A percentile compares a stretch with the other conserved stretches of the same genome.
Evolutionary conservation across 2,113 vertebrate genomes (phyloP).

Genomic region (Salminus brasiliensis): DNA sequence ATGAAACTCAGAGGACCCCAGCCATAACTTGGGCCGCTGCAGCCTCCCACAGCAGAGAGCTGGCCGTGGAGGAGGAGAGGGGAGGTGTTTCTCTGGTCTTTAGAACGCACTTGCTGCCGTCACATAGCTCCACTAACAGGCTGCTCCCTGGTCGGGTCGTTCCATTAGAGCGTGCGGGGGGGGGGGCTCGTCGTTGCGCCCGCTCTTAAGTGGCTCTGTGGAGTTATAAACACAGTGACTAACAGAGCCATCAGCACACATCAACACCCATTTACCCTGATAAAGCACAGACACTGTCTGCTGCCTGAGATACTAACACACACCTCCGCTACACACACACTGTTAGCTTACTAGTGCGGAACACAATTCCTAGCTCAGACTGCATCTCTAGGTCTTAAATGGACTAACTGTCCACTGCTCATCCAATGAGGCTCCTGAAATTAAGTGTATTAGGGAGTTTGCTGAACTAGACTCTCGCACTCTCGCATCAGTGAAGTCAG

Average conservation of each 20-base stretch:
- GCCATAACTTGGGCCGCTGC: background rate
- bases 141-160: constrained; percentile 19
- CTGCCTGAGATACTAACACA: constrained; percentile 27
- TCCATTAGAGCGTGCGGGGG: constrained; percentile 47
- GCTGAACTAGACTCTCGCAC: no score
- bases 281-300: constrained; percentile 44
- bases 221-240: constrained; percentile 51
- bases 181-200: constrained; percentile 1
- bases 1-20: constrained; percentile 42
- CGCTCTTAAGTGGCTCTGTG: constrained; percentile 47
- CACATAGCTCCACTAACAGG: constrained; percentile 27
- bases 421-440: no score
- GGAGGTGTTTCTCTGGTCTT: constrained; percentile 20
- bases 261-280: constrained; percentile 39
- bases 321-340: constrained; percentile 8
- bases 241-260: constrained; percentile 46
- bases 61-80: background rate
- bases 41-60: background rate
- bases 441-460: no score
- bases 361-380: background rate
- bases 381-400: no score
- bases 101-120: constrained; percentile 12
- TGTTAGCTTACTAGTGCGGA: background rate
- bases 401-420: no score
- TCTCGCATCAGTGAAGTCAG: no score